phyloP scores from a whole-genome alignment of 2,113 vertebrate genomes.

The Aix galericulata region DNA sequence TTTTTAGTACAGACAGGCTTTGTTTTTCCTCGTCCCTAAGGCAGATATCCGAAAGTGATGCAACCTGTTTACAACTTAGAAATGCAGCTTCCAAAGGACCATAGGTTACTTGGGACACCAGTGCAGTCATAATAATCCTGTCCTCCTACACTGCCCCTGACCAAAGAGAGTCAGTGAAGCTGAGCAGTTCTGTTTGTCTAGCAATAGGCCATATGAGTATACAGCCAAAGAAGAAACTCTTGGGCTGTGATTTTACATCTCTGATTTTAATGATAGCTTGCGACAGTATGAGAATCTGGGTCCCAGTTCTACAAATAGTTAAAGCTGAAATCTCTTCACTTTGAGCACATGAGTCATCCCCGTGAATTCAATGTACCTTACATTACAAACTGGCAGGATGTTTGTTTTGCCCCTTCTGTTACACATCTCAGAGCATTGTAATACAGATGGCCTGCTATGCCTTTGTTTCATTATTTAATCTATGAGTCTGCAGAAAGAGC shows the following conservation, averaged over 20 bases:
- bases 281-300: not conserved
- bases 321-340: not conserved
- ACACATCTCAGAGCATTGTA: not conserved
- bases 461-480: constrained; percentile 52
- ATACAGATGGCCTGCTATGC: constrained; percentile 28
- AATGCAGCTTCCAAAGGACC: not conserved
- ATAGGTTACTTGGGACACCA: not conserved
- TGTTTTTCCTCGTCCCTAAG: not conserved
- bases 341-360: not conserved
- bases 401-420: constrained; percentile 30
- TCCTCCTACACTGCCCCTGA: not conserved
- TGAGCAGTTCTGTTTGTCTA: not conserved
- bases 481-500: constrained; percentile 17
- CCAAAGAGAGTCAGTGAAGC: not conserved
- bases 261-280: not conserved
- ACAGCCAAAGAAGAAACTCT: not conserved
- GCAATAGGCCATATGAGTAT: not conserved
- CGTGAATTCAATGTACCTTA: constrained; percentile 4
- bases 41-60: not conserved
- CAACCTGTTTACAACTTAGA: not conserved
- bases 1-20: not conserved
- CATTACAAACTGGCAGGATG: constrained; percentile 1
- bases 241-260: not conserved
- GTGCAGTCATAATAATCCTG: not conserved
- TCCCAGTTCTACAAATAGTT: not conserved